Conservation (phyloP, 1,140 invertebrate species). For the Drosophila repletoides region DNA sequence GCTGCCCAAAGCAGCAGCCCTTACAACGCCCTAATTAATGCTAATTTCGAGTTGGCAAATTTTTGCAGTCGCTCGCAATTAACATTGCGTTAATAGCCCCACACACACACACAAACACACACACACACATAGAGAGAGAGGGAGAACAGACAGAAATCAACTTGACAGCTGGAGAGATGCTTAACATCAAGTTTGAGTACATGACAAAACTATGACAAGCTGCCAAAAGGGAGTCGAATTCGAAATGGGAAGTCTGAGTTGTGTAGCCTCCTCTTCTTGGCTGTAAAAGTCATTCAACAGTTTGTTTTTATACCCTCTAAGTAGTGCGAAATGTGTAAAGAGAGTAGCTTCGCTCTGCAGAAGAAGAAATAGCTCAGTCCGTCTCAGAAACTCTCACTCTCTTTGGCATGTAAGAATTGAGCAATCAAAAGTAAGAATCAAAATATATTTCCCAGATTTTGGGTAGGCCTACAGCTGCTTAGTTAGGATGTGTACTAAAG, state of each 20-base stretch:
- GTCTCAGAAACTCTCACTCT: too few species aligned
- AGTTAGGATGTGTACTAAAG: too few species aligned
- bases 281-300: slow-evolving; percentile 37
- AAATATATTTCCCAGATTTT: too few species aligned
- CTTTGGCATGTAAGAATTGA: too few species aligned
- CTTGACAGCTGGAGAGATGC: slow-evolving; percentile 17
- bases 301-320: too few species aligned
- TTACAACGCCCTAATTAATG: slow-evolving; percentile 39
- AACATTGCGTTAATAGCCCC: slow-evolving; percentile 28
- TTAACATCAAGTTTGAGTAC: slow-evolving; percentile 28
- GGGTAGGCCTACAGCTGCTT: too few species aligned
- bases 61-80: slow-evolving; percentile 26
- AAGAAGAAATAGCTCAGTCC: too few species aligned
- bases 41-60: slow-evolving; percentile 31
- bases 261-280: not conserved
- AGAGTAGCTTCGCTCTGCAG: too few species aligned
- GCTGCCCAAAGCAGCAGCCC: slow-evolving; percentile 1
- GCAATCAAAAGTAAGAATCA: too few species aligned
- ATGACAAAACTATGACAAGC: slow-evolving; percentile 26
- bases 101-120: slow-evolving; percentile 8
- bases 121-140: slow-evolving; percentile 11
- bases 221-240: slow-evolving; percentile 26
- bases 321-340: too few species aligned
- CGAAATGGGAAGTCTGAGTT: not conserved
- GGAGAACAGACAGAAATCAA: not conserved